These are phyloP conservation scores for Pyrocephalus nanus DNA, from an alignment of 2,797 vertebrate genomes.

Conservation along the genomic window DNA sequence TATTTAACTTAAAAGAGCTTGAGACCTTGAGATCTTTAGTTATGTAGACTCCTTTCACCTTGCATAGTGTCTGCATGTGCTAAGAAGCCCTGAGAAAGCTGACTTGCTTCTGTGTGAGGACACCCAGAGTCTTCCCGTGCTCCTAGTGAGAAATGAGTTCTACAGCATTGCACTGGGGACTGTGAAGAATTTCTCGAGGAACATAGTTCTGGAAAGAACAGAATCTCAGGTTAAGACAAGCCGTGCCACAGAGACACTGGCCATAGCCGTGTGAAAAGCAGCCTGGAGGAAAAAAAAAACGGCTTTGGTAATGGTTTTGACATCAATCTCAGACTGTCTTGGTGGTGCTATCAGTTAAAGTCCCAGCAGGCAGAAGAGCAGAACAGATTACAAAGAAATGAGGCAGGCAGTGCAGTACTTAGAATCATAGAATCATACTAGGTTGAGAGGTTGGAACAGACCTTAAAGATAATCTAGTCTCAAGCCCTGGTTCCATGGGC, in stretches of 20 bases:
- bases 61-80: too few relatives aligned
- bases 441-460: background rate
- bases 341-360: background rate
- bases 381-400: background rate
- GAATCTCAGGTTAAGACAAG: background rate
- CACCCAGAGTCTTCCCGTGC: background rate
- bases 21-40: background rate
- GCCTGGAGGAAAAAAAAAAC: background rate
- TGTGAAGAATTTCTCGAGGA: background rate
- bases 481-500: background rate
- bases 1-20: background rate
- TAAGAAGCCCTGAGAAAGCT: background rate
- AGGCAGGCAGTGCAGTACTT: background rate
- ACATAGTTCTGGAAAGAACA: background rate
- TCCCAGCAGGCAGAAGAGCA: background rate
- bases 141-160: background rate
- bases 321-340: background rate
- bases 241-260: background rate
- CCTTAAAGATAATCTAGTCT: background rate
- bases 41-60: background rate
- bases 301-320: background rate
- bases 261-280: background rate
- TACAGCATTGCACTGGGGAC: background rate
- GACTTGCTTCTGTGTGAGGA: background rate
- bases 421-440: background rate